Conservation (phyloP, 2,888 invertebrate genomes). For the Drosophila limbata region DNA sequence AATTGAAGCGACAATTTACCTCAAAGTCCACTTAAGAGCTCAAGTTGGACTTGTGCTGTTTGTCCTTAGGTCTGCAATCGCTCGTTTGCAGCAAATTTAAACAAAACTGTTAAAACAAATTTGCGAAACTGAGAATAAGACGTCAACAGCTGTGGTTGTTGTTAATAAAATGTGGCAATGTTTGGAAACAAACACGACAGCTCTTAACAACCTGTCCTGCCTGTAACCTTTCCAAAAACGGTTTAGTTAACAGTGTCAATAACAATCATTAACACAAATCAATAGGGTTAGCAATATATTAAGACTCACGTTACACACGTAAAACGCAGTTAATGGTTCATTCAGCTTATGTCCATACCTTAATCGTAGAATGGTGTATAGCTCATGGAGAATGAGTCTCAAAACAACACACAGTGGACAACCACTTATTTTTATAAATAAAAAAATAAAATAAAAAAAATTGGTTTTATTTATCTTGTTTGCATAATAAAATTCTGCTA, state of each 20-base stretch:
- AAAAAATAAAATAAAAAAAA: no score
- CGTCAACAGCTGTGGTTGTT: constrained; percentile 25
- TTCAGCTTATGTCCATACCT: background rate
- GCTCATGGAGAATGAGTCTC: background rate
- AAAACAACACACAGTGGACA: no score
- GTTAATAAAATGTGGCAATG: constrained; percentile 47
- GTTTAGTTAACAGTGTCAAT: constrained; percentile 66
- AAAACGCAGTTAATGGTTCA: background rate
- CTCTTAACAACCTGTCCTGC: constrained; percentile 1
- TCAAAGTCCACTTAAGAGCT: constrained; percentile 64
- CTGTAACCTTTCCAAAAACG: constrained; percentile 22
- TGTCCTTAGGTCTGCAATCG: constrained; percentile 30
- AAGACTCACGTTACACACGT: constrained; percentile 12
- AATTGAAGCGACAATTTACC: constrained; percentile 62
- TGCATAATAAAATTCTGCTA: no score
- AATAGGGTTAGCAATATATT: constrained; percentile 67
- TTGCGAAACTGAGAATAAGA: constrained; percentile 14
- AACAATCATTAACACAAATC: constrained; percentile 75
- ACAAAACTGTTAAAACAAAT: constrained; percentile 58
- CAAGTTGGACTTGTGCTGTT: constrained; percentile 43
- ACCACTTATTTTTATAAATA: no score
- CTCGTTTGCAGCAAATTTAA: constrained; percentile 59
- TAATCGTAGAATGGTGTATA: background rate
- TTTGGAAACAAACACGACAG: constrained; percentile 9
- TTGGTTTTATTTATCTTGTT: no score